These are phyloP conservation scores for Pseudomyrmex pallidus DNA, from an alignment of 1,140 invertebrate species.

Conservation along the genomic window DNA sequence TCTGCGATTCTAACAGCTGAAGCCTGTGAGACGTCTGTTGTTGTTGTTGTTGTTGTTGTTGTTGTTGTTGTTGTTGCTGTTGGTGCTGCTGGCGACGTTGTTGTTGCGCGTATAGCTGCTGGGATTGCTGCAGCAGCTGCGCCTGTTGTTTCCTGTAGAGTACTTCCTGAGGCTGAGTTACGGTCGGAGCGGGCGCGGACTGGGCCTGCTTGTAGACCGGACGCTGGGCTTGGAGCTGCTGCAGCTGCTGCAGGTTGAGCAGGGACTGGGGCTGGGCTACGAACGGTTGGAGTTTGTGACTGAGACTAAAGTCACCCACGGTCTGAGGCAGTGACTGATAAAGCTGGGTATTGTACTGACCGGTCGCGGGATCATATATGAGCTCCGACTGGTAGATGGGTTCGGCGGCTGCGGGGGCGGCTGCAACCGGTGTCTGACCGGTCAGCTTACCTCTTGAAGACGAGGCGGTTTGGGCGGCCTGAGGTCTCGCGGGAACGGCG, in stretches of 20 bases:
- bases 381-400: slow-evolving; percentile 91
- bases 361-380: slow-evolving; percentile 91
- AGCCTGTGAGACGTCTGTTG: slow-evolving; percentile 81
- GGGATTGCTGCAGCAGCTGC: slow-evolving; percentile 89
- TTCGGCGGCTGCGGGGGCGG: slow-evolving; percentile 80
- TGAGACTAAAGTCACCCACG: slow-evolving; percentile 89
- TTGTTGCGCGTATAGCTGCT: slow-evolving; percentile 90
- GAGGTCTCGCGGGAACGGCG: slow-evolving; percentile 30
- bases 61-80: slow-evolving; percentile 85
- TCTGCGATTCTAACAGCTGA: slow-evolving; percentile 81
- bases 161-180: slow-evolving; percentile 86
- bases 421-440: slow-evolving; percentile 78
- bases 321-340: slow-evolving; percentile 91
- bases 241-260: slow-evolving; percentile 75
- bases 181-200: slow-evolving; percentile 73
- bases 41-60: slow-evolving; percentile 74
- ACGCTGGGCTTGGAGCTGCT: slow-evolving; percentile 61
- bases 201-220: slow-evolving; percentile 79
- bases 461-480: slow-evolving; percentile 61
- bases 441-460: slow-evolving; percentile 71
- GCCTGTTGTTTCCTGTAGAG: slow-evolving; percentile 90
- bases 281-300: slow-evolving; percentile 90
- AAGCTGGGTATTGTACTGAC: slow-evolving; percentile 92
- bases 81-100: slow-evolving; percentile 88
- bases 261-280: slow-evolving; percentile 87